Evolutionary conservation across 2,888 invertebrate species (phyloP), one percentile per base, ranked within the genome.

Genomic region (Drosophila barbarae): DNA sequence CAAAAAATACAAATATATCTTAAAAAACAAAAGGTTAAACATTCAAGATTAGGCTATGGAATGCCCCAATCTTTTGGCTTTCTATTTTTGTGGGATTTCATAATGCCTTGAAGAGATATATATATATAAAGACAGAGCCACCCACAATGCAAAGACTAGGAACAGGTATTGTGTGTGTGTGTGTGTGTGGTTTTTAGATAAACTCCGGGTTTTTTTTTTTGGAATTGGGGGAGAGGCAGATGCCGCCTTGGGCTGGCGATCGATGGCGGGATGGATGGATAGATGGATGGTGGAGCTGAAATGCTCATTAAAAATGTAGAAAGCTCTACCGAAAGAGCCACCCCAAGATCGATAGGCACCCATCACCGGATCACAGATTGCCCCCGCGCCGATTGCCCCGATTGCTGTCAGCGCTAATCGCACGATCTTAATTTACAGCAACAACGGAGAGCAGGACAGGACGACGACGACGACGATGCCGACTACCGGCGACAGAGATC

Each of bases 241-340:
- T 54, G 69, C 71, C 73, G 66, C 71, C 73, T 65, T 46, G 42
- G 82, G 69, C 69, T 59, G 71, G 74, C 81, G 74, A 81, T 73
- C 73, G 75, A 79, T 80, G 15, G 36, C 3, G 15, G 15, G 36
- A 8, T 36, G 21, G 39, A 38, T 38, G 38, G 38, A 35, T n/a
- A 8, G 44, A 46, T 46, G 46, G 46, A 47, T 47, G 76, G 56
- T 32, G 61, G 64, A 77, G 81, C 72, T 82, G 84, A 81, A 78
- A 83, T 74, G 81, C 78, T 81, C 81, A 81, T 82, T 82, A 82
- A 84, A 78, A 82, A 80, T 79, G 79, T 80, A 82, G 83, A 80
- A 80, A 80, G 79, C 79, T 82, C 71, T 60, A 50, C 72, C 66
- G 46, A 64, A 63, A 68, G 53, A 41, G 47, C 47, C 46, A 47